A percentile compares a stretch with the other conserved stretches of the same genome.
phyloP scores from a whole-genome alignment of 2,113 vertebrate genomes.

The Lophius piscatorius region DNA sequence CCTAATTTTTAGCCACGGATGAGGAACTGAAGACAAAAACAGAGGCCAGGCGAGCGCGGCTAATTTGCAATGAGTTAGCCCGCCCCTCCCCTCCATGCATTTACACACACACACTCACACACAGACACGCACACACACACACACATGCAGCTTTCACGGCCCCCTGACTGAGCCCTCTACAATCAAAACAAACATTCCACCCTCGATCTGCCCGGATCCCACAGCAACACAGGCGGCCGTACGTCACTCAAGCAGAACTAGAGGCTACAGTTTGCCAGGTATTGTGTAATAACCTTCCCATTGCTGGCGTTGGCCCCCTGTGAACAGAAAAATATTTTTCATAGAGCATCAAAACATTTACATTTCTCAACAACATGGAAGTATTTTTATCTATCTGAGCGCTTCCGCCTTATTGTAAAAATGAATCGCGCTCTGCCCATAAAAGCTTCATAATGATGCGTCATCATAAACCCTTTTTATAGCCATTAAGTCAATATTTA shows the following conservation, averaged over 20 bases:
- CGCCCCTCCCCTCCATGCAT: slow-evolving; percentile 9
- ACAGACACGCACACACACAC: neutral
- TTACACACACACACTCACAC: neutral
- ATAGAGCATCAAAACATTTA: too few species aligned
- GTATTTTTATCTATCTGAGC: neutral
- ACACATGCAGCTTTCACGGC: neutral
- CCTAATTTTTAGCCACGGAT: slow-evolving; percentile 65
- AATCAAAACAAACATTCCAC: slow-evolving; percentile 64
- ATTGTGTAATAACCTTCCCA: slow-evolving; percentile 56
- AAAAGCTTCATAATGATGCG: slow-evolving; percentile 3
- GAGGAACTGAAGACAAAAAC: slow-evolving; percentile 71
- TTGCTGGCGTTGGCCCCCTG: neutral
- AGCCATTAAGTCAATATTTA: slow-evolving; percentile 42
- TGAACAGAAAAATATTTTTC: too few species aligned
- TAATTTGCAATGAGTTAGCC: slow-evolving; percentile 37
- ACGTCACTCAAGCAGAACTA: slow-evolving; percentile 56
- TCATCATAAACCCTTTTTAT: slow-evolving; percentile 32
- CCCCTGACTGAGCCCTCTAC: slow-evolving; percentile 18
- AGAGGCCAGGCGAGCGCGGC: slow-evolving; percentile 52
- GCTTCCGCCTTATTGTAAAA: too few species aligned
- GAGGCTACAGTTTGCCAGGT: slow-evolving; percentile 36
- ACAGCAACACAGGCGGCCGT: slow-evolving; percentile 47
- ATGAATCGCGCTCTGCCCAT: neutral
- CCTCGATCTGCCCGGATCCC: slow-evolving; percentile 23
- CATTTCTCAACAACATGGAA: too few species aligned